A percentile compares a stretch with the other conserved stretches of the same genome.
These are phyloP conservation scores for Phengaris alcon DNA, from an alignment of 2,888 invertebrate genomes.

Conservation along the genomic window DNA sequence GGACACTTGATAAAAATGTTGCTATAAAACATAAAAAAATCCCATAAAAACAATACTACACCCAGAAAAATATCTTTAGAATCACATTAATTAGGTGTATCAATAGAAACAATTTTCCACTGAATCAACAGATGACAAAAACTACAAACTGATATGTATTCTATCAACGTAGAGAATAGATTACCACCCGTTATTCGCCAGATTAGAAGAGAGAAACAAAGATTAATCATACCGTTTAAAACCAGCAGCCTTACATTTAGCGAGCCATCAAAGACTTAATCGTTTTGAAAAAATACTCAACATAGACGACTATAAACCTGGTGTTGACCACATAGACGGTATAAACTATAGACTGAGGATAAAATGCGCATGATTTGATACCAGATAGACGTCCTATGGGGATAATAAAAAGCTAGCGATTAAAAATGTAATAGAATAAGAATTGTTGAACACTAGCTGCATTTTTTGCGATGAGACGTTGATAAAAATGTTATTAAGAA, in stretches of 20 bases:
- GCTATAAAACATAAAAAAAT: background rate
- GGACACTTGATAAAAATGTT: background rate
- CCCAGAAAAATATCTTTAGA: background rate
- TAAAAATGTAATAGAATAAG: background rate
- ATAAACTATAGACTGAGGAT: conserved; percentile 39
- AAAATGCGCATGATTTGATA: conserved; percentile 44
- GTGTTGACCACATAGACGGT: conserved; percentile 38
- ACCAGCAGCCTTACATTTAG: conserved; percentile 14
- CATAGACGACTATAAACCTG: background rate
- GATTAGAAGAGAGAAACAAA: conserved; percentile 10
- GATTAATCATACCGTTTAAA: conserved; percentile 14
- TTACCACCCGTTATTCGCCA: conserved; percentile 3
- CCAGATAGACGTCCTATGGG: conserved; percentile 32
- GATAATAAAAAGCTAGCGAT: background rate
- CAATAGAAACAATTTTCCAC: conserved; percentile 10
- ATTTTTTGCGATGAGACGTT: conserved; percentile 1
- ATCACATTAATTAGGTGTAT: background rate
- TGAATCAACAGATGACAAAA: background rate
- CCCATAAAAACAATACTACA: background rate
- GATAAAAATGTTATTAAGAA: background rate
- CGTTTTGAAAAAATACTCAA: conserved; percentile 14
- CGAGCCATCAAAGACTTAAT: conserved; percentile 15
- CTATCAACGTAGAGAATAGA: conserved; percentile 1
- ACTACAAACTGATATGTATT: background rate
- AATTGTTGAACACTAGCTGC: conserved; percentile 4